Conservation (phyloP, 2,113 vertebrate genomes). For the Pelobates fuscus region DNA sequence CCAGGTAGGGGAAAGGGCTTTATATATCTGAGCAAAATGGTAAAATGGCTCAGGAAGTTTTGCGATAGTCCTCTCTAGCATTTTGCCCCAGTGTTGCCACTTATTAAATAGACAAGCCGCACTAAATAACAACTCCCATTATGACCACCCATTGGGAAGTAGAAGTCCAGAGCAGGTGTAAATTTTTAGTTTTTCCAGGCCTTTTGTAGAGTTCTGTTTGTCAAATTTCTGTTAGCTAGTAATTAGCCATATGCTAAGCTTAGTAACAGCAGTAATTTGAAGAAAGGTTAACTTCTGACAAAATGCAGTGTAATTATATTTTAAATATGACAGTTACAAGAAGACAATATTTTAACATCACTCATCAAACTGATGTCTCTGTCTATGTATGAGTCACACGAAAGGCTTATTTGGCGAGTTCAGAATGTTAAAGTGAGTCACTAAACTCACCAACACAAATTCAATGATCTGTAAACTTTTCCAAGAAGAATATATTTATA, state of each 20-base stretch:
- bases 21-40: too few relatives aligned
- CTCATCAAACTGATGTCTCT: background rate
- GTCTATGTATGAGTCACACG: background rate
- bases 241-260: background rate
- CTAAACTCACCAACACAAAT: background rate
- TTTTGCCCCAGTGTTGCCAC: too few relatives aligned
- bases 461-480: background rate
- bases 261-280: constrained; percentile 1
- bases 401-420: background rate
- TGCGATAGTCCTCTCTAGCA: too few relatives aligned
- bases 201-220: background rate
- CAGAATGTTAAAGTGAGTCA: background rate
- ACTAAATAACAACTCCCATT: background rate
- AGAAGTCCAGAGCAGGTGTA: background rate
- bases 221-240: background rate
- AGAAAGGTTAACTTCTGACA: constrained; percentile 6
- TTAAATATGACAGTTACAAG: background rate
- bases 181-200: background rate
- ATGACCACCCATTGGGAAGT: background rate
- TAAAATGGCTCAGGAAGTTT: too few relatives aligned
- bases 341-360: background rate
- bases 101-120: too few relatives aligned
- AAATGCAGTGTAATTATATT: constrained; percentile 11
- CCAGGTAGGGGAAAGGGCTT: too few relatives aligned
- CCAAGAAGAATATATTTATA: too few relatives aligned